A percentile compares a stretch with the other conserved stretches of the same genome.
phyloP scores from a whole-genome alignment of 2,888 invertebrate species.

The Cataglyphis cursor region DNA sequence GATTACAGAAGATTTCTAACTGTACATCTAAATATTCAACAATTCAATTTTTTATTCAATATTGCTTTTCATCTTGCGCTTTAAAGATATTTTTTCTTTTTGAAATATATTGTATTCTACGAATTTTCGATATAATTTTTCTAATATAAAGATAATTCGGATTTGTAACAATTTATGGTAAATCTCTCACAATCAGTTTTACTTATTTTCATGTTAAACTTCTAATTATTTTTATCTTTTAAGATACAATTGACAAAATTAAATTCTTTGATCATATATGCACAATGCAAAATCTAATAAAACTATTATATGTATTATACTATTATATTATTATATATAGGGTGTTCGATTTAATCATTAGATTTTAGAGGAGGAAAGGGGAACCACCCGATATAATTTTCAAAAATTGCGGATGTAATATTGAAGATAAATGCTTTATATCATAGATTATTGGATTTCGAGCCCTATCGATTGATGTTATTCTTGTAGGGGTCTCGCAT shows the following conservation, averaged over 20 bases:
- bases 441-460: no score
- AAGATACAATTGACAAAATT: not conserved
- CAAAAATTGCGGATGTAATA: no score
- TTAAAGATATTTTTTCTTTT: not conserved
- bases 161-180: not conserved
- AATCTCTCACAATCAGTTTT: not conserved
- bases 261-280: not conserved
- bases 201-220: not conserved
- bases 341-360: no score
- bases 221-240: conserved; percentile 2
- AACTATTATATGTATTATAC: no score
- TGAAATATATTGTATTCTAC: not conserved
- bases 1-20: not conserved
- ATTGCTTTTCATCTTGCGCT: not conserved
- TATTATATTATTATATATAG: no score
- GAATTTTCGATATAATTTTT: not conserved
- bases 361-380: no score
- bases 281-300: no score
- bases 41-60: no score
- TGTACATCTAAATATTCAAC: not conserved
- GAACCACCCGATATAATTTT: no score
- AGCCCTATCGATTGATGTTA: no score
- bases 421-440: no score
- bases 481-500: no score
- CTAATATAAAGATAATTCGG: conserved; percentile 1